Evolutionary conservation across 1,140 invertebrate species (phyloP), one percentile per base, ranked within the genome.

Genomic region (Nilaparvata lugens): DNA sequence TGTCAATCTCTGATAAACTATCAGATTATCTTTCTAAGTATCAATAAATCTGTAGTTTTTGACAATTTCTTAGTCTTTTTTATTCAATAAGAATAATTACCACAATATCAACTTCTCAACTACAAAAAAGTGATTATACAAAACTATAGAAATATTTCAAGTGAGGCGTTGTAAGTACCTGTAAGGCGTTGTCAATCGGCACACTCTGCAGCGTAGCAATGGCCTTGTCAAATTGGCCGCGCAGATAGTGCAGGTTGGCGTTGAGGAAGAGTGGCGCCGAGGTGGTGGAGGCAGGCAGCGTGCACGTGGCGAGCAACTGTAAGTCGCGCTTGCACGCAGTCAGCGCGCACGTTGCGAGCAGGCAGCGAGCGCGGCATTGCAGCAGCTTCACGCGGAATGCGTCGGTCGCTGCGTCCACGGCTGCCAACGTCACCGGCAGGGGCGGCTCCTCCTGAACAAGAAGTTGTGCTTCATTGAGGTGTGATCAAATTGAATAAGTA

Each of bases 201-300:
- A 35, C 9, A 6, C 2, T 1, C 7, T 11, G 7, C 2, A 35
- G 9, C 4, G 9, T 11, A 11, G 4, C 83, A 13, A 87, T 74
- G 1, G 86, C 78, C 69, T 87, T 86, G 55, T 78, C 75, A 63
- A 79, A 80, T 72, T 86, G 87, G 2, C 85, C 85, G 65, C 79
- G 71, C 13, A 87, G 69, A 69, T 87, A 88, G 68, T 88, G 84
- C 53, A 86, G 73, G 72, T 89, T 83, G 25, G 83, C 83, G 69
- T 83, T 83, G 16, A 88, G 71, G 70, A 83, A 84, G 38, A 86
- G 72, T 6, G 80, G 77, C n/a, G 81, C 76, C 56, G 79, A 95
- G 70, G 96, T 97, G 69, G 91, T 88, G 65, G 89, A 87, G 66
- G 90, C 25, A 45, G 90, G 81, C 51, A 80, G 76, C 13, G 82